Conservation (phyloP, 2,888 invertebrate genomes). For the Horisme vitalbata region DNA sequence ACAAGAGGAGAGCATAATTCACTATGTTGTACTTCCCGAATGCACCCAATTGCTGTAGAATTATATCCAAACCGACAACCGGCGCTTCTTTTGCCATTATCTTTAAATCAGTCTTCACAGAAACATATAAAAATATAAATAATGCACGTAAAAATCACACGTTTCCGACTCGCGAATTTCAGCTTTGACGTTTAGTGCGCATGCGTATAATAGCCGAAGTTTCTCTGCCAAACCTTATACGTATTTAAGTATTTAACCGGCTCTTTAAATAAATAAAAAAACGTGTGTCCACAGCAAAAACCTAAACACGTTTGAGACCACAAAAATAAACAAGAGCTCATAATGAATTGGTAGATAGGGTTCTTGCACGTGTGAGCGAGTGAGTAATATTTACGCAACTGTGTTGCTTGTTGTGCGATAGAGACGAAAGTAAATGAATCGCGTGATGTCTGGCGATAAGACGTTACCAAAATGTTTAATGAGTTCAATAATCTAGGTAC, state of each 20-base stretch:
- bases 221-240: background rate
- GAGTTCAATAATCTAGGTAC: no score
- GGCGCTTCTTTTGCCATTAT: conserved; percentile 54
- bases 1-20: conserved; percentile 67
- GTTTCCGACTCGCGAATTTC: conserved; percentile 15
- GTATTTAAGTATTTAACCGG: background rate
- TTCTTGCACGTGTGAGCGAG: conserved; percentile 6
- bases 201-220: conserved; percentile 19
- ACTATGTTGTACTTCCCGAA: conserved; percentile 70
- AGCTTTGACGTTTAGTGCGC: conserved; percentile 29
- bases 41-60: conserved; percentile 63
- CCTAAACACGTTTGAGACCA: conserved; percentile 22
- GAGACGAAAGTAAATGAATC: conserved; percentile 15
- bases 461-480: conserved; percentile 11
- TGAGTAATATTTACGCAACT: background rate
- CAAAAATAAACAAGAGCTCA: conserved; percentile 27
- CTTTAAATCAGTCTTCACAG: conserved; percentile 32
- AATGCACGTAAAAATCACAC: conserved; percentile 18
- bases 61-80: conserved; percentile 57
- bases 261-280: background rate
- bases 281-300: conserved; percentile 14
- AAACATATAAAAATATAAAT: conserved; percentile 30
- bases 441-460: conserved; percentile 20
- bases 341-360: conserved; percentile 2
- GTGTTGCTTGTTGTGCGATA: conserved; percentile 17